Conservation (phyloP, 1,140 invertebrate species). For the Ceratosolen solmsi region DNA sequence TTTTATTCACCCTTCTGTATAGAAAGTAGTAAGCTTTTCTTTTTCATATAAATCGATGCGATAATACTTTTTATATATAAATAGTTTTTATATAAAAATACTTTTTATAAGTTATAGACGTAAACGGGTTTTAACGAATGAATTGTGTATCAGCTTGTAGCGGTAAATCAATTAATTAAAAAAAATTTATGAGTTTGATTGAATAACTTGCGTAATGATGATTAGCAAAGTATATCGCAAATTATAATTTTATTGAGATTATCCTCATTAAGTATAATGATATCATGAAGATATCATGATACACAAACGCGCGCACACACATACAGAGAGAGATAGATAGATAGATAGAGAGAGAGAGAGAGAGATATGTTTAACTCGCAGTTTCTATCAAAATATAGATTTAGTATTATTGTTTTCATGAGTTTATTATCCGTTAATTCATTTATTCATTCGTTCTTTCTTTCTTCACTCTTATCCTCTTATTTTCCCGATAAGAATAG, state of each 20-base stretch:
- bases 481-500: too few species aligned
- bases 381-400: too few species aligned
- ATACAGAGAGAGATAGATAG: background rate
- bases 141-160: background rate
- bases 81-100: background rate
- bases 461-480: too few species aligned
- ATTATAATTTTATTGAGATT: background rate
- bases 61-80: too few species aligned
- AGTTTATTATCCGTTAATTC: too few species aligned
- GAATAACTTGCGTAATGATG: background rate
- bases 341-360: background rate
- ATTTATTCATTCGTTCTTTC: too few species aligned
- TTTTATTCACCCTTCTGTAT: too few species aligned
- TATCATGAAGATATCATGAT: background rate
- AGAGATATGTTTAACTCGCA: too few species aligned
- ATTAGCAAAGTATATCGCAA: background rate
- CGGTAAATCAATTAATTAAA: background rate
- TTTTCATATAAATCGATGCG: too few species aligned
- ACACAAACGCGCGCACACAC: background rate
- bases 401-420: too few species aligned
- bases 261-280: background rate
- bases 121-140: background rate
- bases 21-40: too few species aligned
- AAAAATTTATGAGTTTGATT: background rate
- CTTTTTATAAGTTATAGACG: background rate